Conservation (phyloP, 2,113 vertebrate genomes). For the Pygoscelis adeliae region DNA sequence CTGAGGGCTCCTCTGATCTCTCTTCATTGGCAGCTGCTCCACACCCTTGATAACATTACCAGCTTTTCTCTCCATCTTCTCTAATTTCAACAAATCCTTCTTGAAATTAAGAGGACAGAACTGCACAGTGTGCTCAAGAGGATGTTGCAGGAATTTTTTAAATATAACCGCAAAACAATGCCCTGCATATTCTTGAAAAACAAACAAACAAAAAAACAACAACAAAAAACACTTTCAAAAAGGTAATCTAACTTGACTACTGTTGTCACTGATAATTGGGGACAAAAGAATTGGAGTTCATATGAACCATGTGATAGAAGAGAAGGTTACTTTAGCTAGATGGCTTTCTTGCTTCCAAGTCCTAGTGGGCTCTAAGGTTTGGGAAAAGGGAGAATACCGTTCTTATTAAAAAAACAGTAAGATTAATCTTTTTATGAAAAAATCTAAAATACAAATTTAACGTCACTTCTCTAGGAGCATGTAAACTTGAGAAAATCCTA, state of each 20-base stretch:
- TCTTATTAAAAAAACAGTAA: neutral
- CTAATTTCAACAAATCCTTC: neutral
- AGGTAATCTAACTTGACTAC: neutral
- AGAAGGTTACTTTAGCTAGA: neutral
- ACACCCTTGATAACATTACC: neutral
- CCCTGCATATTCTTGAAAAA: neutral
- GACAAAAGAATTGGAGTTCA: neutral
- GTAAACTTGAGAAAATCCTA: neutral
- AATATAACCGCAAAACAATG: neutral
- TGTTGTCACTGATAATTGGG: neutral
- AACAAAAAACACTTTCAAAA: neutral
- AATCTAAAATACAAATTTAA: neutral
- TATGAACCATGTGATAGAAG: neutral
- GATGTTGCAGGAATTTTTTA: neutral
- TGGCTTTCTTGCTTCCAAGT: neutral
- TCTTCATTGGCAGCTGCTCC: neutral
- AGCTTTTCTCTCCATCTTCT: neutral
- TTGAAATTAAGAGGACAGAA: neutral
- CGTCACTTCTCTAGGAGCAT: rapidly evolving
- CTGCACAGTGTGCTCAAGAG: neutral
- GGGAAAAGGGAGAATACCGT: rapidly evolving
- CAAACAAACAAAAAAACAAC: neutral
- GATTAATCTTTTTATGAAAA: neutral
- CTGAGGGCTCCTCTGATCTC: neutral
- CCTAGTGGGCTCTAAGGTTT: neutral